Conservation (phyloP, 1,140 invertebrate species). For the Drosophila auraria region DNA sequence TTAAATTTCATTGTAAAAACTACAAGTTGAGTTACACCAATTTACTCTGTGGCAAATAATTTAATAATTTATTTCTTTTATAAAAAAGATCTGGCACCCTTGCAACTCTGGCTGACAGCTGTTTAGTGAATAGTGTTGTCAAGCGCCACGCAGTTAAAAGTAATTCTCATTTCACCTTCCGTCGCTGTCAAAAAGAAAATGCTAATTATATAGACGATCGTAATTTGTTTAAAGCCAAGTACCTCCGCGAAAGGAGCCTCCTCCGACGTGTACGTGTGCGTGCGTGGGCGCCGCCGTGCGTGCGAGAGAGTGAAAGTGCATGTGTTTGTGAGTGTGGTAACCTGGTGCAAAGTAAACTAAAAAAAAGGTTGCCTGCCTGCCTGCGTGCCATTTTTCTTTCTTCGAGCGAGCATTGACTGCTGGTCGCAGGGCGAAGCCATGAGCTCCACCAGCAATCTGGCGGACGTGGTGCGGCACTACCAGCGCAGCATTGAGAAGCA, state of each 20-base stretch:
- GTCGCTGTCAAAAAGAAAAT: conserved; percentile 25
- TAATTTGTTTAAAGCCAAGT: conserved; percentile 5
- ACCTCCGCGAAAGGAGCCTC: conserved; percentile 17
- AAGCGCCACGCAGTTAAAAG: conserved; percentile 39
- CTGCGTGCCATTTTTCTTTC: conserved; percentile 65
- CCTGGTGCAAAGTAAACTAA: conserved; percentile 11
- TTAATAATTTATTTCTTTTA: background rate
- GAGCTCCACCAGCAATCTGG: conserved; percentile 72
- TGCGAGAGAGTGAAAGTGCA: conserved; percentile 7
- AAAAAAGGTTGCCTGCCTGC: conserved; percentile 37
- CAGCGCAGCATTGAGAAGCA: conserved; percentile 89
- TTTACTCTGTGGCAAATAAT: background rate
- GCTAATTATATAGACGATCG: background rate
- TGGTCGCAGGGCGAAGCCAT: conserved; percentile 33
- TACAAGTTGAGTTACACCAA: too few species aligned
- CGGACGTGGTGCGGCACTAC: conserved; percentile 86
- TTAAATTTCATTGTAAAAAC: too few species aligned
- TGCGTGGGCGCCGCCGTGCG: background rate
- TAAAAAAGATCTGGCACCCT: background rate
- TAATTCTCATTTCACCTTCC: conserved; percentile 40
- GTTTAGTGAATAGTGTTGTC: conserved; percentile 31
- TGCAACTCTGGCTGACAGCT: conserved; percentile 25
- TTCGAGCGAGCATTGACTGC: conserved; percentile 9
- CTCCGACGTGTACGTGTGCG: conserved; percentile 7
- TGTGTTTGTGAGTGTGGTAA: conserved; percentile 24